Base-by-base conservation (phyloP, 2,797 vertebrate species). In the Chiroxiphia lanceolata region DNA sequence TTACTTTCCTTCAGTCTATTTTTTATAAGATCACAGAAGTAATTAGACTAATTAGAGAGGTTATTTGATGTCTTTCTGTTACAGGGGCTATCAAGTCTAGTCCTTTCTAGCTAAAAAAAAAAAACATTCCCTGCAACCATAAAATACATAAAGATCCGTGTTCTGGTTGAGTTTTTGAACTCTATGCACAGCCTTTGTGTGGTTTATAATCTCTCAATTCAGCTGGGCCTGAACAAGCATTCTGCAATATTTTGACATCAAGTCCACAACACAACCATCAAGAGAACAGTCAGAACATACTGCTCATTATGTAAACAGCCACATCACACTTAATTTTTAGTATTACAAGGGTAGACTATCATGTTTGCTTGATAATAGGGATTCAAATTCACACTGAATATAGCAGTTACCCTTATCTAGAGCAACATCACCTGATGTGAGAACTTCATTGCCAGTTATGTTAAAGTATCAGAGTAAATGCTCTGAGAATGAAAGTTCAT, bases 11-110 rank as follows among this genome's bases (percentile, higher is more conserved):
- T 76, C 51, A 16, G 45, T 50, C 48, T 74, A 5, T 45, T 91
- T 93, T 89, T 74, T 40, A 26, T 60, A 64, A 47, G 34, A 79
- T 36, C 21, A 72, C 47, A 60, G 33, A 51, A 67, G 33, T 83
- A 92, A 82, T 70, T 85, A 87, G 10, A 77, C 33, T 40, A 95
- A 91, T 90, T 90, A 89, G 56, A 75, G 72, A 78, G 22, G 15
- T 45, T 56, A 59, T 94, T 89, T 84, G 36, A 80, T 71, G 65
- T 29, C 12, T 71, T 71, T 89, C 34, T 85, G 21, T 74, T 80
- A 36, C 59, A 67, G 31, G 51, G 15, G 17, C 64, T 90, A 75
- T 77, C 48, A 79, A 84, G 40, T 53, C 56, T 31, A 63, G 18
- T 8, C 33, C 17, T 64, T 87, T 70, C 60, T 51, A 74, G 21